These are phyloP conservation scores for Sciurus carolinensis DNA, from an alignment of 2,797 vertebrate species.

Conservation along the genomic window DNA sequence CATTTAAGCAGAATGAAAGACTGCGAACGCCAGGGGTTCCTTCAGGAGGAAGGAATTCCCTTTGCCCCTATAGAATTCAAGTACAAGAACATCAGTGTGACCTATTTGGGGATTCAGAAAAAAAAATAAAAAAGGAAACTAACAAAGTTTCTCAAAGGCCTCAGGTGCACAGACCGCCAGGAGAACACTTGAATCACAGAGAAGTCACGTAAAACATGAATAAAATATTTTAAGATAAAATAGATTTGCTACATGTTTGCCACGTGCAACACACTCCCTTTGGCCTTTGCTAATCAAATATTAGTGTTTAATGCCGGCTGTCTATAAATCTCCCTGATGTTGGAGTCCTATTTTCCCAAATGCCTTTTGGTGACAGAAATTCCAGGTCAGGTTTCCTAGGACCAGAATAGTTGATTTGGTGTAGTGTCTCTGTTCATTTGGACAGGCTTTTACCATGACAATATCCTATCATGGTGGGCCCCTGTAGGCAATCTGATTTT, in stretches of 20 bases:
- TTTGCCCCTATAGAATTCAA: not conserved
- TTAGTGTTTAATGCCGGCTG: not conserved
- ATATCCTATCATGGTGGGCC: not conserved
- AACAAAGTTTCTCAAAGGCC: not conserved
- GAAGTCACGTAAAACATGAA: not conserved
- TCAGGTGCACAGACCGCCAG: not conserved
- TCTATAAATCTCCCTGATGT: constrained; percentile 1
- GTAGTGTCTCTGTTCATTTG: constrained; percentile 3
- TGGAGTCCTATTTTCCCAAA: constrained; percentile 33
- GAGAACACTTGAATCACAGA: not conserved
- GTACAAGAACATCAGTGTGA: not conserved
- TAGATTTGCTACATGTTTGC: not conserved
- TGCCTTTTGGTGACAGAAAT: constrained; percentile 30
- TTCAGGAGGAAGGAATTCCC: not conserved
- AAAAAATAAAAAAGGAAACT: not conserved
- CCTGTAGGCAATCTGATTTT: constrained; percentile 72
- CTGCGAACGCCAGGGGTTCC: not conserved
- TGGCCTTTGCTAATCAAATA: not conserved
- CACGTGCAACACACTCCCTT: not conserved
- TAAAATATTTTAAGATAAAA: constrained; percentile 9
- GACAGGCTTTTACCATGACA: not conserved
- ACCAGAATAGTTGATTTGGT: not conserved
- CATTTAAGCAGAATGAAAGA: not conserved
- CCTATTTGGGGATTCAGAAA: not conserved
- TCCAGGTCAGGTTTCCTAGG: constrained; percentile 35